Evolutionary conservation across 2,888 invertebrate species (phyloP).

Genomic region (Mechanitis messenoides): DNA sequence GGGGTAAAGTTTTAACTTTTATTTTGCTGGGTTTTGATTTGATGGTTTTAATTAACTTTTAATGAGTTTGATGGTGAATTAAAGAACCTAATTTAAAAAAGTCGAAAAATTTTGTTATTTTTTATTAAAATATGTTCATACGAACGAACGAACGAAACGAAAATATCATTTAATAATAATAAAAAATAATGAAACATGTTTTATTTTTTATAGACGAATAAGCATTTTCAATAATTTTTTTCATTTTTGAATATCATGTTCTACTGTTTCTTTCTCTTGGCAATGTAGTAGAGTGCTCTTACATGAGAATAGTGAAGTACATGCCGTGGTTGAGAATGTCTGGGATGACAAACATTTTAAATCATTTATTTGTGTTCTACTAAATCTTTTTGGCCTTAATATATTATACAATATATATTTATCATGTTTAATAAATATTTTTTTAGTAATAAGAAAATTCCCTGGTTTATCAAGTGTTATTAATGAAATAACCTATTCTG

Average conservation of each 20-base stretch:
- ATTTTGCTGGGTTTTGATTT: background rate
- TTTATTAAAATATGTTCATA: too few relatives aligned
- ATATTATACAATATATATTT: background rate
- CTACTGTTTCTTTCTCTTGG: background rate
- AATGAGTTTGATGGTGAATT: too few relatives aligned
- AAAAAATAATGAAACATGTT: too few relatives aligned
- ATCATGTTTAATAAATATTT: background rate
- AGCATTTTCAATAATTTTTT: too few relatives aligned
- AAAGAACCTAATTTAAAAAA: too few relatives aligned
- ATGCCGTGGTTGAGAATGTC: slow-evolving; percentile 10
- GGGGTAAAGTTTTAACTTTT: slow-evolving; percentile 10
- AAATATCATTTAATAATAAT: too few relatives aligned
- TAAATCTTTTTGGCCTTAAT: background rate
- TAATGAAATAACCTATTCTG: too few relatives aligned
- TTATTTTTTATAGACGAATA: too few relatives aligned
- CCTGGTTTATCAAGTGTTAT: too few relatives aligned
- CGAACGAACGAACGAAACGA: too few relatives aligned
- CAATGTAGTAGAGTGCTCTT: slow-evolving; percentile 5
- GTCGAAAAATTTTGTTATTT: too few relatives aligned
- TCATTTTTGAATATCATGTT: background rate
- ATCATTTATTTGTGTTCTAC: background rate
- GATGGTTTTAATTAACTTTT: too few relatives aligned
- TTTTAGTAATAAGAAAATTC: background rate
- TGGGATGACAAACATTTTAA: background rate
- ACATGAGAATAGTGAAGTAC: slow-evolving; percentile 17